Evolutionary conservation across 2,888 invertebrate genomes (phyloP), one percentile per base, ranked within the genome.

Genomic region (Agrotis ipsilon): DNA sequence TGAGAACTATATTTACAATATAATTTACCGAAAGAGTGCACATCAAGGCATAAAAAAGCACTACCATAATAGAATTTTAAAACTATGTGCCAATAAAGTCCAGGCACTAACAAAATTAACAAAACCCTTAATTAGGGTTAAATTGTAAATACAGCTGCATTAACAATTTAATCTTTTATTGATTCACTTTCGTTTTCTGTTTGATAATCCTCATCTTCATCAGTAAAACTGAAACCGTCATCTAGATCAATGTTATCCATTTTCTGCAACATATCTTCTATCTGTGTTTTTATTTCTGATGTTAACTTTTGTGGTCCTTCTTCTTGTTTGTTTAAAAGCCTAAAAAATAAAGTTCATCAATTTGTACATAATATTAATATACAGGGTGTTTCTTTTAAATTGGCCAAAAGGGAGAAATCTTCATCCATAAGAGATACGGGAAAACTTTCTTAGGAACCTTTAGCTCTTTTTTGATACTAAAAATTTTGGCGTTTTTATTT

Each of bases 291-390:
- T 24, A 90, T 74, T 73, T 90, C 91, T 66, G 89, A 82, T 70
- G 89, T 87, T 63, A 89, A 66, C 85, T 90, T 80, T 91, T 94
- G 84, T 90, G 94, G 75, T 88, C 93, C 91, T 88, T 94, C 88
- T 88, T 94, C 96, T 96, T 97, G 89, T 88, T 93, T 94, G 72
- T 92, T 93, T 60, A 95, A 83, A 54, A 89, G 89, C 82, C 95
- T 95, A 19, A 16, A 27, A n/a, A 13, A n/a, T n/a, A n/a, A n/a
- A n/a, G n/a, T n/a, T n/a, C n/a, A n/a, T n/a, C n/a, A n/a, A n/a
- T n/a, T n/a, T n/a, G n/a, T n/a, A n/a, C n/a, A n/a, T n/a, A n/a
- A n/a, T n/a, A n/a, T n/a, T n/a, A n/a, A n/a, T n/a, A n/a, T n/a
- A n/a, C n/a, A n/a, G n/a, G n/a, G n/a, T n/a, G n/a, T n/a, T n/a